These are phyloP conservation scores for Nicator chloris DNA, from an alignment of 2,113 vertebrate genomes.

Conservation along the genomic window DNA sequence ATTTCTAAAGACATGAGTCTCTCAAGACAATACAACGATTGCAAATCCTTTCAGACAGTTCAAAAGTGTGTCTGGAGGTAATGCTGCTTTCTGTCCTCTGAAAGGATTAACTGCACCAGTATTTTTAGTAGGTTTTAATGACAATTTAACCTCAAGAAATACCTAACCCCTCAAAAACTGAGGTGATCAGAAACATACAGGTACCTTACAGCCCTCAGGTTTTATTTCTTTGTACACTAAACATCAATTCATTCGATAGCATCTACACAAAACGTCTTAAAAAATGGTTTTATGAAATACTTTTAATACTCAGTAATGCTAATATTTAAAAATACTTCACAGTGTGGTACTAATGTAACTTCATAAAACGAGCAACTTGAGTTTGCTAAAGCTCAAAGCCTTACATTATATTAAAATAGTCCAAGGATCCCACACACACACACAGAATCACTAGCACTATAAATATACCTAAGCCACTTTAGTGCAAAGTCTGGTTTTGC, in stretches of 20 bases:
- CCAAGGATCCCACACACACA: constrained; percentile 40
- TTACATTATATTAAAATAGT: constrained; percentile 37
- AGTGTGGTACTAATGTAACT: constrained; percentile 49
- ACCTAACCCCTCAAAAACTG: not conserved
- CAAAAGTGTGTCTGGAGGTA: not conserved
- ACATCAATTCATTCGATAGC: constrained; percentile 21
- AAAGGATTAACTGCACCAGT: constrained; percentile 34
- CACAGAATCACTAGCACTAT: constrained; percentile 28
- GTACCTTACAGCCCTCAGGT: constrained; percentile 30
- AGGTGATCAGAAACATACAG: constrained; percentile 27
- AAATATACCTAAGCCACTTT: constrained; percentile 53
- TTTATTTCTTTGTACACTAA: constrained; percentile 35
- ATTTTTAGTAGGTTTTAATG: constrained; percentile 7
- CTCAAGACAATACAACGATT: not conserved
- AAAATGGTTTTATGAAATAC: constrained; percentile 46
- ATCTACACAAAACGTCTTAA: constrained; percentile 30
- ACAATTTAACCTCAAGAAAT: constrained; percentile 44
- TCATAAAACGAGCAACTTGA: constrained; percentile 40
- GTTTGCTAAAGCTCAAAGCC: constrained; percentile 49
- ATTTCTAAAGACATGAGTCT: not conserved
- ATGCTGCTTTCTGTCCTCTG: not conserved
- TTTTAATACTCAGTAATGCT: constrained; percentile 34
- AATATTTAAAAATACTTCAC: constrained; percentile 67
- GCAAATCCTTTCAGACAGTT: constrained; percentile 28
- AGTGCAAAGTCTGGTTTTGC: constrained; percentile 40